Base-by-base conservation (phyloP, 2,797 vertebrate species). In the Phoebastria nigripes region DNA sequence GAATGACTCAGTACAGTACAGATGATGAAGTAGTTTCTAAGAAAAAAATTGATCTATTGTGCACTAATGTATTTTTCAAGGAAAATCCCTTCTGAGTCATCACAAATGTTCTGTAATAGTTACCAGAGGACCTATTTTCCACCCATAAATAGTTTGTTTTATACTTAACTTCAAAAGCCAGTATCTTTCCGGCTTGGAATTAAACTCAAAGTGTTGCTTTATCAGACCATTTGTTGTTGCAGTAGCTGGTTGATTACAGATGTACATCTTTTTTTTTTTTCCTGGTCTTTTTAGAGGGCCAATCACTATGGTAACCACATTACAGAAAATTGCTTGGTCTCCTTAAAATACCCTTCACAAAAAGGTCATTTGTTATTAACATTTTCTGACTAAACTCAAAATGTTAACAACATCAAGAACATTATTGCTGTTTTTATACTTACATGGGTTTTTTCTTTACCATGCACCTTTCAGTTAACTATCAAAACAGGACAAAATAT, bases 271-370 rank as follows among this genome's bases (percentile, higher is more conserved):
- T 58, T 46, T 94, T 94, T 89, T 80, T 88, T 71, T 52, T 47
- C 4, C 69, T 42, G 28, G 73, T 93, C 95, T 96, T 98, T 97
- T 95, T 90, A 95, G 89, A 97, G 96, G 97, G 66, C 96, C 87
- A 78, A 76, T 98, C 97, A 58, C 98, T 96, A 98, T 98, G 98
- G 98, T 89, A 98, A 98, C 98, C 96, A 90, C 77, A 96, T 97
- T 93, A 93, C 61, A 74, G 95, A 96, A 98, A 97, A 97, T 96
- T 94, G 96, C 97, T 97, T 95, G 95, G 96, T 97, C 95, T 97
- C 92, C 94, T 97, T 94, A 96, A 97, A 97, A 97, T 93, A 87
- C 96, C 97, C 96, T 98, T 97, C 96, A 94, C 96, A 89, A 89
- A 97, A 97, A 98, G 97, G 98, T 97, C 97, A 96, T 90, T 92